Conservation (phyloP, 2,797 vertebrate species). For the Streptopelia turtur region DNA sequence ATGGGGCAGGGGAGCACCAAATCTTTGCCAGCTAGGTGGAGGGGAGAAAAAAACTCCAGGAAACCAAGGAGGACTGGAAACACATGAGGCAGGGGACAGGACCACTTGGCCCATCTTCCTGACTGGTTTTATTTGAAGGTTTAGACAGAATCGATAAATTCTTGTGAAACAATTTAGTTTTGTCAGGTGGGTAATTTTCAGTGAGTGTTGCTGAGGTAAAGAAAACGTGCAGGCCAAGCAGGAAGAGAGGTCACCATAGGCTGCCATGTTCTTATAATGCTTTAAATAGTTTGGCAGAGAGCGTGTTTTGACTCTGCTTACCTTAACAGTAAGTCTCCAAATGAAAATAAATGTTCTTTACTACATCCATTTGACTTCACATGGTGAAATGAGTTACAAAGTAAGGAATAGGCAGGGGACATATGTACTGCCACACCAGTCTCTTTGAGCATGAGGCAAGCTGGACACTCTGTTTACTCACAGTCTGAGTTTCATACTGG, state of each 20-base stretch:
- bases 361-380: neutral
- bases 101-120: neutral
- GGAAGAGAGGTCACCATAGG: neutral
- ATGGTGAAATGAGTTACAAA: neutral
- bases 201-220: neutral
- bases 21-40: neutral
- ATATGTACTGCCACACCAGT: rapidly evolving
- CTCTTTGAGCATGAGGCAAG: neutral
- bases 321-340: neutral
- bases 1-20: neutral
- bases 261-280: neutral
- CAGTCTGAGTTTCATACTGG: neutral
- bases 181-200: neutral
- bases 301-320: neutral
- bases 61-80: neutral
- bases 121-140: neutral
- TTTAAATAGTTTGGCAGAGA: neutral
- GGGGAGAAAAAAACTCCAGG: neutral
- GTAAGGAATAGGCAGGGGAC: neutral
- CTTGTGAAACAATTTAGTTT: neutral
- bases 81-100: neutral
- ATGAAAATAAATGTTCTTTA: neutral
- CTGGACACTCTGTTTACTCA: neutral
- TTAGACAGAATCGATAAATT: neutral
- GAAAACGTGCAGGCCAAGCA: neutral